Percentiles rank a stretch among this genome's conserved stretches.
Evolutionary conservation across 2,797 vertebrate genomes (phyloP).

Genomic region (Australoheros facetus): DNA sequence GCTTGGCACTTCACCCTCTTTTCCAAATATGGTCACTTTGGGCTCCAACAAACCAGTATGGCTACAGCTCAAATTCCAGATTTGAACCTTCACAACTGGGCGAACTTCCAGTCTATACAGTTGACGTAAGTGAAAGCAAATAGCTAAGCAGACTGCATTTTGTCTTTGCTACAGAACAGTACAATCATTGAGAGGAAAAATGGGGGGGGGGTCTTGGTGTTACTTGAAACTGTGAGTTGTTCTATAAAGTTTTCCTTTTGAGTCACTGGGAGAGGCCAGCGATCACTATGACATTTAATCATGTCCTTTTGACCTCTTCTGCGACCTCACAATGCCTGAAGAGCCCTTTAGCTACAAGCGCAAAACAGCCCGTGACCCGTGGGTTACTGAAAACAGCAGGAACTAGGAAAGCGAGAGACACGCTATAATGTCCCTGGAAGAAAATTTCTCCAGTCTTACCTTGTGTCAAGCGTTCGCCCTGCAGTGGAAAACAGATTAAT

Average conservation of each 20-base stretch:
- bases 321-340: slow-evolving; percentile 52
- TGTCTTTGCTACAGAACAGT: neutral
- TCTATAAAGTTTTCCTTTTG: slow-evolving; percentile 34
- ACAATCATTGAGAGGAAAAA: neutral
- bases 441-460: slow-evolving; percentile 14
- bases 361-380: slow-evolving; percentile 52
- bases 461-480: neutral
- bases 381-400: slow-evolving; percentile 49
- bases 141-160: neutral
- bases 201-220: neutral
- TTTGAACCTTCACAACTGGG: neutral
- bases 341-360: slow-evolving; percentile 43
- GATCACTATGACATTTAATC: slow-evolving; percentile 69
- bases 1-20: neutral
- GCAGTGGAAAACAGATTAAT: slow-evolving; percentile 30
- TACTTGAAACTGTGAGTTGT: slow-evolving; percentile 3
- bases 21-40: too few species aligned
- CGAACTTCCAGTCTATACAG: neutral
- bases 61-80: neutral
- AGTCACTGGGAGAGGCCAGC: slow-evolving; percentile 35
- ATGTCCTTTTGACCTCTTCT: slow-evolving; percentile 57
- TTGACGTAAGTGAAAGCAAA: neutral
- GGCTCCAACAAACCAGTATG: neutral
- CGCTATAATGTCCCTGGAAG: slow-evolving; percentile 9
- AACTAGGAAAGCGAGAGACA: slow-evolving; percentile 8